Evolutionary conservation across 2,888 invertebrate species (phyloP).

Genomic region (Mesoligia furuncula): DNA sequence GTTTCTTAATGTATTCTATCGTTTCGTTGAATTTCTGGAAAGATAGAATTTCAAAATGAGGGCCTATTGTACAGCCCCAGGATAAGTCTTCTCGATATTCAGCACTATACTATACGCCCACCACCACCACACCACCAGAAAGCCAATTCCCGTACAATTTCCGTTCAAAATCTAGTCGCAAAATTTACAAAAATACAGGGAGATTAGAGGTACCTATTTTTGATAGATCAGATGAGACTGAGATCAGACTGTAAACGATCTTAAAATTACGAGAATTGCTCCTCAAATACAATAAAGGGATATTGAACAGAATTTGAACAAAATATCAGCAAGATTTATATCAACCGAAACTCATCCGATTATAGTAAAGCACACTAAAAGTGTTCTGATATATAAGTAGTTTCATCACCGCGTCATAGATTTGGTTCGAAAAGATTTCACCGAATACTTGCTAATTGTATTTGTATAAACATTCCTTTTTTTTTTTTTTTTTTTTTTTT

Average conservation of each 20-base stretch:
- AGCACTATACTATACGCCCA: no score
- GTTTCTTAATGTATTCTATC: slow-evolving; percentile 76
- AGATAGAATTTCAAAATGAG: background rate
- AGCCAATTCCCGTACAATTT: background rate
- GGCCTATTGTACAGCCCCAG: background rate
- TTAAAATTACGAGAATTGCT: no score
- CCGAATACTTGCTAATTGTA: background rate
- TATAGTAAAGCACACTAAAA: background rate
- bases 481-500: no score
- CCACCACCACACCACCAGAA: background rate
- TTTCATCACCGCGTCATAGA: background rate
- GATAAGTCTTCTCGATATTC: background rate
- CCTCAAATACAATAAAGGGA: background rate
- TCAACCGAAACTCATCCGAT: background rate
- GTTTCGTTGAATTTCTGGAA: slow-evolving; percentile 80
- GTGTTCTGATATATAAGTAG: background rate
- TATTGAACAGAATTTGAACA: background rate
- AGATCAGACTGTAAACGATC: no score
- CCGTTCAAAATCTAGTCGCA: background rate
- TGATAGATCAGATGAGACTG: background rate
- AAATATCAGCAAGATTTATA: background rate
- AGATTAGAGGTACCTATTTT: background rate
- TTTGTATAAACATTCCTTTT: background rate
- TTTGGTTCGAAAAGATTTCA: background rate
- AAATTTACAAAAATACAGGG: no score